Conservation (phyloP, 2,888 invertebrate species). For the Chesias legatella region DNA sequence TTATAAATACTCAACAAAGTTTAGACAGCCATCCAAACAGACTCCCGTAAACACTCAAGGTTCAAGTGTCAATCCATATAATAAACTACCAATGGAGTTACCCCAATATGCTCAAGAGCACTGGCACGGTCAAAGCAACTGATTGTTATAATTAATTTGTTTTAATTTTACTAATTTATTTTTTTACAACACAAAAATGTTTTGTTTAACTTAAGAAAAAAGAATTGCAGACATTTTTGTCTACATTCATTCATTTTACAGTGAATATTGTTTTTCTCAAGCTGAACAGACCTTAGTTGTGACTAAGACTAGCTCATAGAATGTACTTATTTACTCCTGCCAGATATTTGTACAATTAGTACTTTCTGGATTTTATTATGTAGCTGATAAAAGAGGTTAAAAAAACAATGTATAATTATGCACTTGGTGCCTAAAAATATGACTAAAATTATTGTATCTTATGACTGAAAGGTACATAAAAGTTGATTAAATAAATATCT, state of each 20-base stretch:
- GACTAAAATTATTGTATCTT: not conserved
- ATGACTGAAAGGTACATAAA: no score
- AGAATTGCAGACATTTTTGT: no score
- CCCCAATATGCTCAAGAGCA: conserved; percentile 66
- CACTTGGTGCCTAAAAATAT: conserved; percentile 12
- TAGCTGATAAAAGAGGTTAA: not conserved
- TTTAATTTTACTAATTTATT: conserved; percentile 9
- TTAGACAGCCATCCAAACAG: conserved; percentile 82
- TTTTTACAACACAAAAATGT: not conserved
- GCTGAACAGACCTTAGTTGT: not conserved
- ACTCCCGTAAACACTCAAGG: conserved; percentile 45
- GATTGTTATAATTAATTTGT: conserved; percentile 14
- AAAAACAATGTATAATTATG: conserved; percentile 4
- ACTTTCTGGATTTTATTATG: conserved; percentile 6
- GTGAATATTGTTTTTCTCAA: conserved; percentile 13
- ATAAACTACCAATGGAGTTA: conserved; percentile 68
- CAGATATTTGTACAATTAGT: conserved; percentile 22
- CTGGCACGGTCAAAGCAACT: conserved; percentile 63
- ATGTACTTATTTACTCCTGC: conserved; percentile 38
- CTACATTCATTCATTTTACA: not conserved
- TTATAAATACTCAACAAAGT: conserved; percentile 98
- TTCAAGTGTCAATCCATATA: conserved; percentile 47
- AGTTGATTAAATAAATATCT: no score
- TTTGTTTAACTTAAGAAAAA: not conserved
- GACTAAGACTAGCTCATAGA: conserved; percentile 39